Percentiles rank a stretch among this genome's conserved stretches.
phyloP scores from a whole-genome alignment of 2,888 invertebrate species.

The Adelphocoris suturalis region DNA sequence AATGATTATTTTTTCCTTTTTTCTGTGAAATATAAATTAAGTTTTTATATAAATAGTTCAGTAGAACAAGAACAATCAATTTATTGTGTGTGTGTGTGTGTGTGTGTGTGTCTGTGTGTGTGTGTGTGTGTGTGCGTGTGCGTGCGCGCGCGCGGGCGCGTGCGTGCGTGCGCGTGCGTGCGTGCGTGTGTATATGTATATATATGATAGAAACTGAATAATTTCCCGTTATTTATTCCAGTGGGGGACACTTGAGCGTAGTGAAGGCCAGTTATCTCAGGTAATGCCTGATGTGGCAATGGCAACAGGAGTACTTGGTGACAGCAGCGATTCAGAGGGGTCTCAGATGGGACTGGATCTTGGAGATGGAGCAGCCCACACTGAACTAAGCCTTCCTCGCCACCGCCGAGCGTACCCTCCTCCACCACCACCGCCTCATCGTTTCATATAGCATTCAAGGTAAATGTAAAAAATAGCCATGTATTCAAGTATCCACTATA shows the following conservation, averaged over 20 bases:
- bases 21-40: no score
- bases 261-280: conserved; percentile 86
- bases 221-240: not conserved
- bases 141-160: no score
- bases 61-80: no score
- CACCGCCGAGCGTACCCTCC: conserved; percentile 74
- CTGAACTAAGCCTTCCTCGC: conserved; percentile 72
- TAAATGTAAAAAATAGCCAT: not conserved
- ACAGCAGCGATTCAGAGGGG: conserved; percentile 78
- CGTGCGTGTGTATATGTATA: no score
- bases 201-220: no score
- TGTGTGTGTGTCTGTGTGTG: no score
- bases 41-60: no score
- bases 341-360: conserved; percentile 89
- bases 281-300: conserved; percentile 96
- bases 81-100: no score
- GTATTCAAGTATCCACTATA: not conserved
- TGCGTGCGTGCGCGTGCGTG: no score
- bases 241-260: conserved; percentile 69
- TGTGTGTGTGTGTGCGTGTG: no score
- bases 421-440: conserved; percentile 76
- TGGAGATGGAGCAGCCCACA: conserved; percentile 86
- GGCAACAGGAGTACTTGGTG: conserved; percentile 83
- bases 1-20: no score
- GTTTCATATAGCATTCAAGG: conserved; percentile 77